phyloP scores from a whole-genome alignment of 2,888 invertebrate species.

The Myopa testacea region DNA sequence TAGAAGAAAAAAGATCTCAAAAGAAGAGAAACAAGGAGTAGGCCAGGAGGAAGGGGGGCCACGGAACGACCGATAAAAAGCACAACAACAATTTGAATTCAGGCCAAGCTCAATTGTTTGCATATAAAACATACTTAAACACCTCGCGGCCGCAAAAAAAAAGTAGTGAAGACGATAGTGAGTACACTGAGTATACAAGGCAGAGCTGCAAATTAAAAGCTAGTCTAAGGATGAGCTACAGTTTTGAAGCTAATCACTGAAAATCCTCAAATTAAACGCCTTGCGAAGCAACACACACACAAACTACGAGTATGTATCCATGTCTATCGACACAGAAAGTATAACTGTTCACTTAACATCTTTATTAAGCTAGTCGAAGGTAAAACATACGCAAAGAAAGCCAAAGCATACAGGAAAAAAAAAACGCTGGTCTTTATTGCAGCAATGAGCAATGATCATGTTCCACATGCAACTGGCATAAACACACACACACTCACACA shows the following conservation, averaged over 20 bases:
- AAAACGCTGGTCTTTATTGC: background rate
- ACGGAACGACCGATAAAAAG: conserved; percentile 25
- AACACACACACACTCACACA: conserved; percentile 17
- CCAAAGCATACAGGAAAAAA: background rate
- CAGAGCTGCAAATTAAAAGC: too few relatives aligned
- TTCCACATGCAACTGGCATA: conserved; percentile 63
- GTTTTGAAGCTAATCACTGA: too few relatives aligned
- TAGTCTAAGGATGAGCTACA: too few relatives aligned
- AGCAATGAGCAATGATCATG: conserved; percentile 58
- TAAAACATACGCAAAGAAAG: conserved; percentile 12
- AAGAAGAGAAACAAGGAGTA: conserved; percentile 16
- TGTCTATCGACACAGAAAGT: background rate
- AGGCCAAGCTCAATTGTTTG: conserved; percentile 59
- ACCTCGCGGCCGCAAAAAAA: background rate
- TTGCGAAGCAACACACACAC: too few relatives aligned
- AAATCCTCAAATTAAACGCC: too few relatives aligned
- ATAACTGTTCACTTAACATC: conserved; percentile 3
- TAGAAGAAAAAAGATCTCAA: conserved; percentile 12
- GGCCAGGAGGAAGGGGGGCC: conserved; percentile 29
- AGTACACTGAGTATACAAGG: background rate
- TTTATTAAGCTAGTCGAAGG: conserved; percentile 17
- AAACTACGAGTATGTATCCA: too few relatives aligned
- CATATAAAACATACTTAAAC: conserved; percentile 26
- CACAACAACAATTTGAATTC: conserved; percentile 53
- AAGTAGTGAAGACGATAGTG: conserved; percentile 39